A percentile compares a stretch with the other conserved stretches of the same genome.
phyloP scores from a whole-genome alignment of 2,797 vertebrate genomes.

The Furcifer pardalis region DNA sequence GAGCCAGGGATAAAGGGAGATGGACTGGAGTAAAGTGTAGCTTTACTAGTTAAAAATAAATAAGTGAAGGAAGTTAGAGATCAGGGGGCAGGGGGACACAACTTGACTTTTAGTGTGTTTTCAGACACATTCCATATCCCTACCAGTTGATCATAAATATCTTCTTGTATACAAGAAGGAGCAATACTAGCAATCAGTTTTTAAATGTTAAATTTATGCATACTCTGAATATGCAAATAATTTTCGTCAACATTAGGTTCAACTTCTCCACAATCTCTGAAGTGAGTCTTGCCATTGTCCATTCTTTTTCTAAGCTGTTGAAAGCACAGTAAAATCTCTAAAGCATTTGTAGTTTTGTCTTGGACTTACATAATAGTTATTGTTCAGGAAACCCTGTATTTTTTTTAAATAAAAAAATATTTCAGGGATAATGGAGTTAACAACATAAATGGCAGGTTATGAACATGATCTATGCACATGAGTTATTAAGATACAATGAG shows the following conservation, averaged over 20 bases:
- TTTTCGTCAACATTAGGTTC: not conserved
- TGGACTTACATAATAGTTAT: not conserved
- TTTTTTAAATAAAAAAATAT: slow-evolving; percentile 55
- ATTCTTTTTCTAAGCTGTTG: no score
- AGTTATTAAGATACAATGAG: slow-evolving; percentile 68
- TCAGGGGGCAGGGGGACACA: not conserved
- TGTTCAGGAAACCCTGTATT: slow-evolving; percentile 47
- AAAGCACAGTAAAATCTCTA: not conserved
- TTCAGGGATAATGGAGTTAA: slow-evolving; percentile 9
- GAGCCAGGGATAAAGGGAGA: not conserved
- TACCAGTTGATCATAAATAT: not conserved
- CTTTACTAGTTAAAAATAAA: no score
- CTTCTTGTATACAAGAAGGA: not conserved
- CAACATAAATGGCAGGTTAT: not conserved
- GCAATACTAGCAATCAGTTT: not conserved
- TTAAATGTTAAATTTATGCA: not conserved
- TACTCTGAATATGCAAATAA: not conserved
- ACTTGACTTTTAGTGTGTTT: not conserved
- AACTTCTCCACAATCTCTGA: not conserved
- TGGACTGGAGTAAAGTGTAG: no score
- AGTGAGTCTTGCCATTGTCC: not conserved
- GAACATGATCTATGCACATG: slow-evolving; percentile 5
- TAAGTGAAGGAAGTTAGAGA: not conserved
- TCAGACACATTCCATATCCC: not conserved
- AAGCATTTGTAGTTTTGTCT: not conserved